Evolutionary conservation across 2,797 vertebrate genomes (phyloP).

Genomic region (Myotis planiceps): DNA sequence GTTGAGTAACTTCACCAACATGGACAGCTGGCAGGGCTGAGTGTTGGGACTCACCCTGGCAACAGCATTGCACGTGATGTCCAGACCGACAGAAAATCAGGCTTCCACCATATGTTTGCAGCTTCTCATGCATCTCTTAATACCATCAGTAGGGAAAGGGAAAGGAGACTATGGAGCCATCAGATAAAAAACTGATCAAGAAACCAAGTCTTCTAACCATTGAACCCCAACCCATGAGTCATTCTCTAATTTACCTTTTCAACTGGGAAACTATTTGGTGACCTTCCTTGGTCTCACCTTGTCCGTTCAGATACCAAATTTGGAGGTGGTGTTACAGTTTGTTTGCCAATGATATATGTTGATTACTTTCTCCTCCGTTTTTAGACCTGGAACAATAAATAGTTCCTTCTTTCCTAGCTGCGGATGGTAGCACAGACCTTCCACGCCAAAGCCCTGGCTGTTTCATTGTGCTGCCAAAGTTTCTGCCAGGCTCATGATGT

Average conservation of each 20-base stretch:
- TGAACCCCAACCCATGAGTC: neutral
- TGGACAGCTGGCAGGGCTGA: neutral
- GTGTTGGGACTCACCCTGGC: neutral
- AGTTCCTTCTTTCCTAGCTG: neutral
- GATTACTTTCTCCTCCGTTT: neutral
- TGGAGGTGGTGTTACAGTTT: neutral
- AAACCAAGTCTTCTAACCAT: neutral
- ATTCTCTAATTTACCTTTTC: neutral
- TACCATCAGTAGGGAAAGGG: neutral
- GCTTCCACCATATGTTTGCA: neutral
- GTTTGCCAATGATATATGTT: neutral
- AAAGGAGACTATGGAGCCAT: neutral
- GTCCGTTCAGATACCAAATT: neutral
- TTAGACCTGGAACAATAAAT: neutral
- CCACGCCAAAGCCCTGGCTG: neutral
- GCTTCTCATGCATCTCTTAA: neutral
- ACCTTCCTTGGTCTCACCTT: neutral
- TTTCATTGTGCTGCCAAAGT: neutral
- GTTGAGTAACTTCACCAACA: neutral
- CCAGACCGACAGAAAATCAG: neutral
- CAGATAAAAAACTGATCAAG: neutral
- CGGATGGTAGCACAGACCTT: fast-evolving
- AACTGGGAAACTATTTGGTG: neutral
- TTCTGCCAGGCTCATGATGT: neutral
- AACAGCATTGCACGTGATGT: neutral